A percentile compares a stretch with the other conserved stretches of the same genome.
Conservation (phyloP, 2,113 vertebrate species). For the Proteles cristata region DNA sequence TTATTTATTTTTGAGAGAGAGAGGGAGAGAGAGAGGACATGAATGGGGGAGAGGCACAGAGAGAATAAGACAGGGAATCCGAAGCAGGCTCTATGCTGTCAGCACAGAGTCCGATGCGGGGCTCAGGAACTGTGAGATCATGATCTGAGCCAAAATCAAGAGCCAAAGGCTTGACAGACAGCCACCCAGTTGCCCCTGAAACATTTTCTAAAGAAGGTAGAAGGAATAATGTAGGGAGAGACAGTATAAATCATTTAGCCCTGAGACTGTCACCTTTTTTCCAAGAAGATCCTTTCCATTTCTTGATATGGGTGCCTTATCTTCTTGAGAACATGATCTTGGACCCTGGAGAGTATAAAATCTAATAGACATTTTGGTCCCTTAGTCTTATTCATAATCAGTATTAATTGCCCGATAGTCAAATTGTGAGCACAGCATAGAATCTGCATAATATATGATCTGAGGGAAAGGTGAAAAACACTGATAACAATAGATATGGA, state of each 20-base stretch:
- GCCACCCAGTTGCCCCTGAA: too few relatives aligned
- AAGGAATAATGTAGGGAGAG: neutral
- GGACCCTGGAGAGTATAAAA: neutral
- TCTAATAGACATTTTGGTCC: neutral
- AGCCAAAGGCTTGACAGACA: too few relatives aligned
- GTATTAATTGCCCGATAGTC: neutral
- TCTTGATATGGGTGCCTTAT: neutral
- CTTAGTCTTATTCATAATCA: neutral
- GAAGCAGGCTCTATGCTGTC: too few relatives aligned
- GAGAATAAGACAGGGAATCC: too few relatives aligned
- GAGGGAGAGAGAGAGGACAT: too few relatives aligned
- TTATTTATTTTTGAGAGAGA: too few relatives aligned
- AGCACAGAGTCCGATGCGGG: too few relatives aligned
- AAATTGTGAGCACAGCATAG: neutral
- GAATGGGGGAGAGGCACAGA: too few relatives aligned
- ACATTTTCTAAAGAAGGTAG: neutral
- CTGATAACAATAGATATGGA: neutral
- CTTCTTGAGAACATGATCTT: neutral
- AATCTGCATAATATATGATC: neutral
- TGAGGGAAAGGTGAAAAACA: neutral
- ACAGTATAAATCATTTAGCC: neutral
- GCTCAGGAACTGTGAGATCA: too few relatives aligned
- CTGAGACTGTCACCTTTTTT: neutral
- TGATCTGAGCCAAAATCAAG: too few relatives aligned
- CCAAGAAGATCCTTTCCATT: neutral